These are phyloP conservation scores for Onychomys arenicola DNA, from an alignment of 2,797 vertebrate genomes.

Conservation along the genomic window DNA sequence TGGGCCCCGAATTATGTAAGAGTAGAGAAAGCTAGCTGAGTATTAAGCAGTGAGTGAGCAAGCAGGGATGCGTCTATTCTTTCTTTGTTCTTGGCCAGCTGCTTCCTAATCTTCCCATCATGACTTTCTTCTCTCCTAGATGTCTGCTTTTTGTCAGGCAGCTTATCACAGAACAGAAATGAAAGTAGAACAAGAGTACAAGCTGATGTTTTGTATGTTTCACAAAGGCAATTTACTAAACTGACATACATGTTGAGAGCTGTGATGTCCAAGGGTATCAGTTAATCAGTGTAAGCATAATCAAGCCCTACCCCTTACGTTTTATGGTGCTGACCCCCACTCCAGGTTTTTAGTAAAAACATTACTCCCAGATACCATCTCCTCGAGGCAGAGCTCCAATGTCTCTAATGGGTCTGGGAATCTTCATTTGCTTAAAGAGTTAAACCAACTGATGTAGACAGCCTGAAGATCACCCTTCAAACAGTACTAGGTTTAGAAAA, in stretches of 20 bases:
- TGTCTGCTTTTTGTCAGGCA: neutral
- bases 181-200: neutral
- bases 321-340: neutral
- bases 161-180: neutral
- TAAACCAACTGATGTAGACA: neutral
- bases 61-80: neutral
- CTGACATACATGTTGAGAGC: neutral
- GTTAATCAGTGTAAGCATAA: neutral
- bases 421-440: constrained; percentile 47
- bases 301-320: neutral
- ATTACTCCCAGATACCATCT: neutral
- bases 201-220: neutral
- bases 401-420: neutral
- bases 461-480: neutral
- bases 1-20: neutral
- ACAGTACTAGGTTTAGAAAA: constrained; percentile 31
- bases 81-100: neutral
- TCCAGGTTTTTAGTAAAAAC: neutral
- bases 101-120: neutral
- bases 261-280: neutral
- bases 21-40: constrained; percentile 59
- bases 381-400: neutral
- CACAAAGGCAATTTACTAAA: neutral
- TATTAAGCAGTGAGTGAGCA: neutral
- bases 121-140: neutral